Evolutionary conservation across 2,888 invertebrate genomes (phyloP).

Genomic region (Mesorhabditis belari): DNA sequence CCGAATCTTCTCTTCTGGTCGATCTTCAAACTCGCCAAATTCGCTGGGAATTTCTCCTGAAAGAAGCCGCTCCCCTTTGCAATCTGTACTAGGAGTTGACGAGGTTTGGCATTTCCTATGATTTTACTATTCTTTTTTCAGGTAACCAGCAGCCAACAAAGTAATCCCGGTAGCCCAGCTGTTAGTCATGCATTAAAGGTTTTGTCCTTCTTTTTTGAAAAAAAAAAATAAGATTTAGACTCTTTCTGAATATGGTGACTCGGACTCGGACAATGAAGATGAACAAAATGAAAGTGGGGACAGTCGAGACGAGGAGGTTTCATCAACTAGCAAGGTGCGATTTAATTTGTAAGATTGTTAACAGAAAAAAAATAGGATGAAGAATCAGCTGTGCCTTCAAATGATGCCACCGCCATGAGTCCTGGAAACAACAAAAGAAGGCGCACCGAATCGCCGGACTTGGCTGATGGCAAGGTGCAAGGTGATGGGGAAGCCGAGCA

Average conservation of each 20-base stretch:
- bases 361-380: too few species aligned
- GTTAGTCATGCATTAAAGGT: constrained; percentile 11
- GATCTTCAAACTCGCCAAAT: not conserved
- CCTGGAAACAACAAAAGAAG: too few species aligned
- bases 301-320: constrained; percentile 13
- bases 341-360: too few species aligned
- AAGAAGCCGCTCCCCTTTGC: not conserved
- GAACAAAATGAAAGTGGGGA: constrained; percentile 7
- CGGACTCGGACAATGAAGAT: constrained; percentile 28
- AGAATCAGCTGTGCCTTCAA: too few species aligned
- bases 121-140: not conserved
- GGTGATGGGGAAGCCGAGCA: too few species aligned
- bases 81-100: too few species aligned
- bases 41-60: not conserved
- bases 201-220: not conserved
- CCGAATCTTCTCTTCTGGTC: not conserved
- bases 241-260: constrained; percentile 35
- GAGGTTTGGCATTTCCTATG: not conserved
- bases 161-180: constrained; percentile 10
- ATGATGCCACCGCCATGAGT: too few species aligned
- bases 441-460: not conserved
- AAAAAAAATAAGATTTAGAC: constrained; percentile 14
- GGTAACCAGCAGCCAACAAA: constrained; percentile 1
- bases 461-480: too few species aligned
- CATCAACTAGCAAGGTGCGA: constrained; percentile 10